Percentiles rank a stretch among this genome's conserved stretches.
Conservation (phyloP, 2,888 invertebrate genomes). For the Macroteleia sp. region DNA sequence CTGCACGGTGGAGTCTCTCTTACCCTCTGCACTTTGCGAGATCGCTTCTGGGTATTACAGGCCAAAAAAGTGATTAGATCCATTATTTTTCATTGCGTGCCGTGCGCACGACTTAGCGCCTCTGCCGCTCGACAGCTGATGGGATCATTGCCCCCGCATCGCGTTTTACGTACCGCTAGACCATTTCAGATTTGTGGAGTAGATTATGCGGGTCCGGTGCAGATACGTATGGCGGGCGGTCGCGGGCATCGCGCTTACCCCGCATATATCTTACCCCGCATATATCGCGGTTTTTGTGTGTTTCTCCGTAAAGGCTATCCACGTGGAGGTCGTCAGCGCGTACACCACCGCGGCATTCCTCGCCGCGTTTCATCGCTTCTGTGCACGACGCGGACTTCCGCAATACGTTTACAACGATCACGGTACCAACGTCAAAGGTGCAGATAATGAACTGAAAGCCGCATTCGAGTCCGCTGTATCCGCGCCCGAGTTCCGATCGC, state of each 20-base stretch:
- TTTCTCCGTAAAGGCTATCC: slow-evolving; percentile 2
- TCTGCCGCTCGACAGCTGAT: background rate
- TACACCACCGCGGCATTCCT: slow-evolving; percentile 30
- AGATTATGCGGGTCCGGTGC: slow-evolving; percentile 54
- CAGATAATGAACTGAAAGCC: background rate
- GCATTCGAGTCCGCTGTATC: background rate
- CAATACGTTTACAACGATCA: background rate
- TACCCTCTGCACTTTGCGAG: background rate
- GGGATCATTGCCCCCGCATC: background rate
- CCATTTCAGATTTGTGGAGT: slow-evolving; percentile 37
- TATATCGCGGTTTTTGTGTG: slow-evolving; percentile 49
- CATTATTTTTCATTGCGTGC: background rate
- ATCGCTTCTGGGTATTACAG: background rate
- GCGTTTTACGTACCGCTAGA: background rate
- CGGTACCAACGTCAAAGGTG: slow-evolving; percentile 3
- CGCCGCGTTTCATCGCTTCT: slow-evolving; percentile 31
- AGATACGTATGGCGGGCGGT: slow-evolving; percentile 28
- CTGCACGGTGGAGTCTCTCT: background rate
- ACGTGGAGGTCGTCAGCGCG: slow-evolving; percentile 35
- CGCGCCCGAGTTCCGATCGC: background rate
- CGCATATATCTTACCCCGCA: slow-evolving; percentile 31
- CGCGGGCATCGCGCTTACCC: slow-evolving; percentile 19
- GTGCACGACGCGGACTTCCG: slow-evolving; percentile 26
- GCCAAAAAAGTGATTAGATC: background rate
- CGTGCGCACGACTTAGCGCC: background rate